A percentile compares a stretch with the other conserved stretches of the same genome.
Conservation (phyloP, 2,888 invertebrate genomes). For the Branchellion lobata region DNA sequence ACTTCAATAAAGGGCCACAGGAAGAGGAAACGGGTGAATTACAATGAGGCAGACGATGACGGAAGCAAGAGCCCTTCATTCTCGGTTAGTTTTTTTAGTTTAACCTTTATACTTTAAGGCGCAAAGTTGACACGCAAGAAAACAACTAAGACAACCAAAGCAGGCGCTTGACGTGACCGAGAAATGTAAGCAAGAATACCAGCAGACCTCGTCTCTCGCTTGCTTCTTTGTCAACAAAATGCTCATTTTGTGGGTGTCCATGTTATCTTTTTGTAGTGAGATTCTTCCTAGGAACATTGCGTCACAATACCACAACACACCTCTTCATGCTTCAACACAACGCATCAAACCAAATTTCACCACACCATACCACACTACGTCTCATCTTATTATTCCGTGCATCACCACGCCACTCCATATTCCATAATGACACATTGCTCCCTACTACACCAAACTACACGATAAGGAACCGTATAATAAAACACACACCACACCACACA, state of each 20-base stretch:
- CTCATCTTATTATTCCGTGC: no score
- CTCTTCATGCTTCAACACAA: neutral
- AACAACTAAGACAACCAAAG: no score
- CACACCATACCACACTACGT: no score
- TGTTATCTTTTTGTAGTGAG: neutral
- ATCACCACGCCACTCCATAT: no score
- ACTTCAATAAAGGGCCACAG: neutral
- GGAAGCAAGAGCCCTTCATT: no score
- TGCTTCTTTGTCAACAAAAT: conserved; percentile 17
- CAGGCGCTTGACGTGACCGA: neutral
- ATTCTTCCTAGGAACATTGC: no score
- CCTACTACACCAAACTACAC: neutral
- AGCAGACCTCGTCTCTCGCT: neutral
- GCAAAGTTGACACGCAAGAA: no score
- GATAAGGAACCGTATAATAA: neutral
- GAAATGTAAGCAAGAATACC: neutral
- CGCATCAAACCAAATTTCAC: no score
- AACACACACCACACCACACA: neutral
- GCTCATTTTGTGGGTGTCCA: neutral
- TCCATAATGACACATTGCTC: neutral
- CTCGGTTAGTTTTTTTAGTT: no score
- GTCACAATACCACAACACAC: no score
- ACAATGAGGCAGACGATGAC: neutral
- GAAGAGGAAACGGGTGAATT: neutral
- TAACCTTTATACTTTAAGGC: no score